Base-by-base conservation (phyloP, 2,888 invertebrate species). In the Orchesellides sinensis region DNA sequence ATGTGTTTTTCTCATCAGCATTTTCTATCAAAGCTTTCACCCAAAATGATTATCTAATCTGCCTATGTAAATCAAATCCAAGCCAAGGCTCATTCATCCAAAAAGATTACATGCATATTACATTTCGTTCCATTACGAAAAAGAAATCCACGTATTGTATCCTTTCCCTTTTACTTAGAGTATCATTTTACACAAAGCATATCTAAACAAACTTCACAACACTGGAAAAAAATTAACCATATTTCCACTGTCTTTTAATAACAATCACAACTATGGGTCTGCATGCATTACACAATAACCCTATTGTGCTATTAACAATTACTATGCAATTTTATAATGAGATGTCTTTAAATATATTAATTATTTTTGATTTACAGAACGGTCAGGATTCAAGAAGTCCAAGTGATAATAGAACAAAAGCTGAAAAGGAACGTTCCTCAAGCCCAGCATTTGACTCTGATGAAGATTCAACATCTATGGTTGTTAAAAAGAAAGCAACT, bases 371-470 rank as follows among this genome's bases (percentile, higher is more conserved):
- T 52, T 59, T 69, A 1, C 74, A 87, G 87, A 79, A 65, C 29
- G 69, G 84, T 8, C 83, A 73, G 29, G 82, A 83, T 4, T 87
- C 88, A 19, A 49, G 72, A 23, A 63, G 63, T 21, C 79, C 79
- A 10, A 79, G 79, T n/a, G 86, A 79, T 29, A 69, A 32, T 21
- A 69, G 23, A 47, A 59, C 27, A 14, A 88, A 88, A 69, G 85
- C 80, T 17, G 88, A 88, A 27, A 87, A 93, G 4, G 96, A 96
- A 88, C 92, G 97, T 52, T 97, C 97, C 0, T 97, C 97, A 89
- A 97, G 97, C 89, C 94, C 96, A 0, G 97, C 96, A 0, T 98
- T 98, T 90, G 98, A 98, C 88, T 98, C 98, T 0, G 98, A 98
- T 89, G 98, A 98, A 83, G 98, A 98, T 89, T 89, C 95, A 84